A percentile compares a stretch with the other conserved stretches of the same genome.
Evolutionary conservation across 2,888 invertebrate genomes (phyloP).

Genomic region (Deilephila porcellus): DNA sequence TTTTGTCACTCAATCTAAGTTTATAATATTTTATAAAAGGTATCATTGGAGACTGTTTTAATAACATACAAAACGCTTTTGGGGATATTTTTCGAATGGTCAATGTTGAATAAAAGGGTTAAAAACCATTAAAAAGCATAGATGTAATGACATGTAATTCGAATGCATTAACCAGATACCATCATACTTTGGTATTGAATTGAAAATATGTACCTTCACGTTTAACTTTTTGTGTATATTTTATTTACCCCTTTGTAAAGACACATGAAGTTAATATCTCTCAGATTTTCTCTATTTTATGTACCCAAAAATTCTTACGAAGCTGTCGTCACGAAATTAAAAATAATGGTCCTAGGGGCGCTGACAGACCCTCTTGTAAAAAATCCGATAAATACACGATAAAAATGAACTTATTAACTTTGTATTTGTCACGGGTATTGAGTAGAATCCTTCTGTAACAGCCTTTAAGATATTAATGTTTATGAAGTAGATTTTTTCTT

Average conservation of each 20-base stretch:
- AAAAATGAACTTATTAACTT: conserved; percentile 60
- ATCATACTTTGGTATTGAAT: no score
- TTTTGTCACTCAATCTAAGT: no score
- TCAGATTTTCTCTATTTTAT: conserved; percentile 33
- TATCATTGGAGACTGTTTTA: no score
- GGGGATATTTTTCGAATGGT: no score
- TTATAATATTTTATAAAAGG: no score
- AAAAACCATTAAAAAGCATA: no score
- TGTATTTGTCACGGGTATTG: conserved; percentile 50
- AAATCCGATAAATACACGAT: conserved; percentile 51
- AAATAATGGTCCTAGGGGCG: conserved; percentile 56
- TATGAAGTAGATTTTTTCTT: background rate
- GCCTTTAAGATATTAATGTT: conserved; percentile 7
- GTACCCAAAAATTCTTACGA: conserved; percentile 35
- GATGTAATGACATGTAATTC: no score
- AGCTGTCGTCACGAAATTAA: conserved; percentile 57
- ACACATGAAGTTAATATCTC: background rate
- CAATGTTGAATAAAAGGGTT: no score
- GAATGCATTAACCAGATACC: no score
- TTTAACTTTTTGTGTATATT: conserved; percentile 11
- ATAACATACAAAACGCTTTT: no score
- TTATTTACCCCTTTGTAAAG: background rate
- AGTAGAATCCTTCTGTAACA: conserved; percentile 12
- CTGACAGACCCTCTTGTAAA: conserved; percentile 42
- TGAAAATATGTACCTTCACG: background rate